These are phyloP conservation scores for Rhogogaster chlorosoma DNA, from an alignment of 2,888 invertebrate species.

Conservation along the genomic window DNA sequence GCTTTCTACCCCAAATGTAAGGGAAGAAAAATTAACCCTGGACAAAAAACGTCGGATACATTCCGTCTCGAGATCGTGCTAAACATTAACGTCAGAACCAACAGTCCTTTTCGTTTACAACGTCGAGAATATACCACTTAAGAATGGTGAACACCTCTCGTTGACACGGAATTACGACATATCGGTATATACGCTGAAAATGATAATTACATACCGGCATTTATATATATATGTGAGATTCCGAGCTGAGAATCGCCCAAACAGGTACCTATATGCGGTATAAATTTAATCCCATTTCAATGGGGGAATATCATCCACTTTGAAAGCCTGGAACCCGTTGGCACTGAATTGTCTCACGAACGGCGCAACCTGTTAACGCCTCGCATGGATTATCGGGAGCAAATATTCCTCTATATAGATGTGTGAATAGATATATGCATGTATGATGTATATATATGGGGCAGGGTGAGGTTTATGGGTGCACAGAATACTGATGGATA, in stretches of 20 bases:
- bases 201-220: neutral
- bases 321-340: neutral
- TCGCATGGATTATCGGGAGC: conserved; percentile 32
- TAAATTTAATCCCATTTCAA: conserved; percentile 8
- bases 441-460: neutral
- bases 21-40: conserved; percentile 20
- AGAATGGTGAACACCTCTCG: conserved; percentile 26
- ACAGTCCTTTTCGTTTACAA: conserved; percentile 14
- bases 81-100: conserved; percentile 19
- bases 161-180: neutral
- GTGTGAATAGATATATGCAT: too few species aligned
- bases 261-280: neutral
- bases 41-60: conserved; percentile 58
- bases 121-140: conserved; percentile 45
- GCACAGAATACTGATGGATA: neutral
- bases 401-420: conserved; percentile 8
- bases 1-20: conserved; percentile 25
- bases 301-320: neutral
- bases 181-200: neutral
- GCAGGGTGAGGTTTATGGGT: neutral
- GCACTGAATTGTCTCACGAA: conserved; percentile 26
- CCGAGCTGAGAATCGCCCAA: neutral
- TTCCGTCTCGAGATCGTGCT: conserved; percentile 27
- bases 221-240: too few species aligned
- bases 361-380: conserved; percentile 27